phyloP scores from a whole-genome alignment of 2,113 vertebrate genomes.

The Zosterops borbonicus region DNA sequence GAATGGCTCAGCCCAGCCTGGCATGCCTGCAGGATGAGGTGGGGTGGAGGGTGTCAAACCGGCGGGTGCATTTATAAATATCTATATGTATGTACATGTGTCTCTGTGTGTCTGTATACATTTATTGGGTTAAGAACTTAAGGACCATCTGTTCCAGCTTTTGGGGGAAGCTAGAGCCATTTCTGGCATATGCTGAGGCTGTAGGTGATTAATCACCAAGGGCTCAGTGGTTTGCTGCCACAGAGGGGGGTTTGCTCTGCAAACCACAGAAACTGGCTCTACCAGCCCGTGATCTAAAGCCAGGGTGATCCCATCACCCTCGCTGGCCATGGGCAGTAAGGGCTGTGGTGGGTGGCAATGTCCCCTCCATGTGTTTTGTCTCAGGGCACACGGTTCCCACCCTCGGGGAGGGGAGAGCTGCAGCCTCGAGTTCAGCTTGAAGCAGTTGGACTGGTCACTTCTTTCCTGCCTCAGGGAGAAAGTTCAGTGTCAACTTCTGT shows the following conservation, averaged over 20 bases:
- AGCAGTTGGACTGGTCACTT: not conserved
- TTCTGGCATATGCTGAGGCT: constrained; percentile 60
- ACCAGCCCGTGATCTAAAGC: constrained; percentile 56
- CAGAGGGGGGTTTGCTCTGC: constrained; percentile 61
- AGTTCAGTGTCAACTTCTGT: not conserved
- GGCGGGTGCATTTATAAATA: not conserved
- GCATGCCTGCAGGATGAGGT: not conserved
- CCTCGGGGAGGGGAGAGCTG: not conserved
- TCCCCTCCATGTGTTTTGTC: accelerated
- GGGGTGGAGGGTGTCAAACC: accelerated
- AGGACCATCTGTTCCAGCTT: not conserved
- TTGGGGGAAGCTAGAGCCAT: not conserved
- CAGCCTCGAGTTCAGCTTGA: not conserved
- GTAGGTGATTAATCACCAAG: constrained; percentile 70
- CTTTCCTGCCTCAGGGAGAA: not conserved
- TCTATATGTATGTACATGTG: not conserved
- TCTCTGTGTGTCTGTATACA: not conserved
- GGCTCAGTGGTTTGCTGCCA: constrained; percentile 54
- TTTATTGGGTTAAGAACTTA: not conserved
- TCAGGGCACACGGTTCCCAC: not conserved
- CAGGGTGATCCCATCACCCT: no score
- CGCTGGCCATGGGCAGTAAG: not conserved
- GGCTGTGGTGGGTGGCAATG: not conserved
- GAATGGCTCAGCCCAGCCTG: accelerated
- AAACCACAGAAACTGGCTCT: constrained; percentile 50